These are phyloP conservation scores for Psilopsiagon aymara DNA, from an alignment of 2,113 vertebrate genomes.

Conservation along the genomic window DNA sequence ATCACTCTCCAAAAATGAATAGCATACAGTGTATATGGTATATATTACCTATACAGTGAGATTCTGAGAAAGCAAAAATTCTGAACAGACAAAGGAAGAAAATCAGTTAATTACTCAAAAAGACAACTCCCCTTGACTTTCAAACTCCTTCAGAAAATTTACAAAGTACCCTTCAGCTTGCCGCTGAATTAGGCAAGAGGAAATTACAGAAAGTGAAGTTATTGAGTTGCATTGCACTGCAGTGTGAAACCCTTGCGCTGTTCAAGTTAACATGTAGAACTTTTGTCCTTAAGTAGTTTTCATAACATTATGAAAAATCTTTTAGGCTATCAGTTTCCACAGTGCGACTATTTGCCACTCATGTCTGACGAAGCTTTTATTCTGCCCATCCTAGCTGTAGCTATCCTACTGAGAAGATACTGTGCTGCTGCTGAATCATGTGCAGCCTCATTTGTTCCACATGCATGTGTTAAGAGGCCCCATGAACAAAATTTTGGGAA, in stretches of 20 bases:
- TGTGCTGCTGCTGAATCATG: rapidly evolving
- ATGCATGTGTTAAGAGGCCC: rapidly evolving
- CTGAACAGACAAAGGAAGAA: background rate
- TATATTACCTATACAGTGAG: background rate
- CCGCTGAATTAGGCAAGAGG: background rate
- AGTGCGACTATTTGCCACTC: background rate
- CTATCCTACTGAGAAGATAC: background rate
- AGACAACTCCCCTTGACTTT: background rate
- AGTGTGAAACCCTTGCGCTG: background rate
- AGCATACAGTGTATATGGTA: background rate
- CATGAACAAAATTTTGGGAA: background rate
- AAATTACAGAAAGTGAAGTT: slow-evolving; percentile 2
- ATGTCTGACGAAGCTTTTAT: background rate
- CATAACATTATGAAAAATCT: background rate
- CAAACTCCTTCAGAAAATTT: background rate
- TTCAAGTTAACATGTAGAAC: background rate
- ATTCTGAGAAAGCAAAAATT: background rate
- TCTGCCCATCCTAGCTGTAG: background rate
- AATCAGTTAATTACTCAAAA: background rate
- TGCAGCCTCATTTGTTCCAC: background rate
- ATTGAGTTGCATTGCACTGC: background rate
- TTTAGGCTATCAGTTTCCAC: background rate
- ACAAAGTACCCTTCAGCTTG: background rate
- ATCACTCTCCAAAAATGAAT: background rate
- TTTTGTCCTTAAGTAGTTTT: background rate